Evolutionary conservation across 2,797 vertebrate genomes (phyloP), one percentile per base, ranked within the genome.

Genomic region (Pseudocheirus occidentalis): DNA sequence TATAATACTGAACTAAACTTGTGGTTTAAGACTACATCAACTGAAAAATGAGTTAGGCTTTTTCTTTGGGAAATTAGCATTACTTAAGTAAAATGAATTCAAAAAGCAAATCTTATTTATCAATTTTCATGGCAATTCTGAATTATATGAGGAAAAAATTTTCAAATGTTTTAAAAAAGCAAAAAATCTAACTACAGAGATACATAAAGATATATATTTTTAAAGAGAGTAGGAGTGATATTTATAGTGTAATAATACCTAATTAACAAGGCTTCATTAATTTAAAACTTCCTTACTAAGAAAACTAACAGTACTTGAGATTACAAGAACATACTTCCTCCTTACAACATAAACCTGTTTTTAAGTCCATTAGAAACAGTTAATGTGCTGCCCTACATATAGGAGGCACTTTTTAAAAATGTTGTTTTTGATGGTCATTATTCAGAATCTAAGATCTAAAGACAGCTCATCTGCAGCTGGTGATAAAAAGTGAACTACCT

Each of bases 1-100:
- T 94, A 93, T 93, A 93, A 98, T 97, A 98, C 92, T 59, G 94
- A 97, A 97, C 96, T 98, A 94, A 97, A 98, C 97, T 92, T 96
- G 95, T 95, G 92, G 87, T 96, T 98, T 96, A 98, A 96, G 92
- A 96, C 31, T 94, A 58, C 0, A 94, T 90, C 97, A 96, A 95
- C 97, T 97, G 95, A 96, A 97, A 97, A 94, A 95, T 93, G 66
- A 98, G 95, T 96, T 97, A 97, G 11, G 73, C 92, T 98, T 97
- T 96, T 94, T 0, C 2, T 62, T 89, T 94, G 93, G 91, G 92
- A 93, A 55, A 90, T 1, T 2, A 91, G 40, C 46, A 91, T 91
- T 92, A 40, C 29, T 92, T 95, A 81, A 57, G 55, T 18, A 10
- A n/a, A 46, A 89, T 91, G 95, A 81, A 89, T 94, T n/a, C 54